Conservation (phyloP, 1,140 invertebrate species). For the Branchinecta lindahli region DNA sequence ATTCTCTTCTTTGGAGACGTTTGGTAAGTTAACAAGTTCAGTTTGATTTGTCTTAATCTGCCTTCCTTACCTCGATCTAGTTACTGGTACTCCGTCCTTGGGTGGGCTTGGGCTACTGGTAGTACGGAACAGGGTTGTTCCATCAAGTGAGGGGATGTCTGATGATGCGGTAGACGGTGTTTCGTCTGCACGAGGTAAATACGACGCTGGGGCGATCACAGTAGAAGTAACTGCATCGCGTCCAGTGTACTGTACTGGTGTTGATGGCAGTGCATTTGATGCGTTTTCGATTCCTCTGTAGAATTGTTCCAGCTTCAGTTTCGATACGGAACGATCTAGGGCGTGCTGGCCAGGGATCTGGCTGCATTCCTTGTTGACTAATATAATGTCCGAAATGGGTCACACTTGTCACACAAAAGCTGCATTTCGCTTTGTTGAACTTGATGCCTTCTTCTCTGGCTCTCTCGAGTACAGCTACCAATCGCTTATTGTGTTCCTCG, state of each 20-base stretch:
- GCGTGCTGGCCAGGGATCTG: slow-evolving; percentile 7
- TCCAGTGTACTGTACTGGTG: neutral
- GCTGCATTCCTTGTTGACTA: slow-evolving; percentile 4
- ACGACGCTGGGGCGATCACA: slow-evolving; percentile 1
- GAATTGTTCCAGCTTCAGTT: too few species aligned
- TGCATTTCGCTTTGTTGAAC: slow-evolving; percentile 8
- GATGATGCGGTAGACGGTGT: slow-evolving; percentile 4
- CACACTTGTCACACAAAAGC: slow-evolving; percentile 1
- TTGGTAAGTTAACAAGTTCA: neutral
- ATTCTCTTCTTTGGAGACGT: neutral
- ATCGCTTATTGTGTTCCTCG: slow-evolving; percentile 8
- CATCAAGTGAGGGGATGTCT: slow-evolving; percentile 8
- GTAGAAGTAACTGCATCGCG: slow-evolving; percentile 1
- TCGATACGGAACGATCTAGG: slow-evolving; percentile 3
- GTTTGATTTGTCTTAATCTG: slow-evolving; percentile 2
- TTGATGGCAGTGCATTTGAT: slow-evolving; percentile 5
- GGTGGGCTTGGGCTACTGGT: slow-evolving; percentile 4
- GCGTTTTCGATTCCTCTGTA: slow-evolving; percentile 5
- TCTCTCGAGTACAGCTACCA: slow-evolving; percentile 1
- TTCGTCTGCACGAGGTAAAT: neutral
- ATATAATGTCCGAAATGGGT: slow-evolving; percentile 1
- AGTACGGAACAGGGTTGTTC: slow-evolving; percentile 7
- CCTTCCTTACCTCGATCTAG: neutral
- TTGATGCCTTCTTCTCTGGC: too few species aligned
- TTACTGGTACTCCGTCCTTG: slow-evolving; percentile 7